Conservation (phyloP, 2,888 invertebrate genomes). For the Auanema freiburgensis region DNA sequence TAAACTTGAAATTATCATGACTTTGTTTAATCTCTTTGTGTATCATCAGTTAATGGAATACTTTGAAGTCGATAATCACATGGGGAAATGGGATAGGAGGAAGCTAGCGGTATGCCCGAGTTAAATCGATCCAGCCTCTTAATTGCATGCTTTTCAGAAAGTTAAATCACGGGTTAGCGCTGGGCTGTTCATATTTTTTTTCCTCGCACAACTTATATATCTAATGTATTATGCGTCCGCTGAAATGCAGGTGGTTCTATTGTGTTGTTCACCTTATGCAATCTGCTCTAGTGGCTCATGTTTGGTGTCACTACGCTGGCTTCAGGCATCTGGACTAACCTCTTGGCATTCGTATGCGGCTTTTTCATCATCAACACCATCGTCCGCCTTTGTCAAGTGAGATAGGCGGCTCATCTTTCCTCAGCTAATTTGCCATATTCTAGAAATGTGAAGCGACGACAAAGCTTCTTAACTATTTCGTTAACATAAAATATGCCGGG, state of each 20-base stretch:
- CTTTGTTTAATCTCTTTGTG: slow-evolving; percentile 40
- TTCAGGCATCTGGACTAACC: slow-evolving; percentile 49
- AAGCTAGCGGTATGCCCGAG: slow-evolving; percentile 23
- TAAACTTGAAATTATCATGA: slow-evolving; percentile 37
- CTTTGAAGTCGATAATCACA: slow-evolving; percentile 22
- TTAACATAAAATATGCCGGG: too few species aligned
- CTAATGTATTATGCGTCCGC: slow-evolving; percentile 43
- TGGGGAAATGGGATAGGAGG: slow-evolving; percentile 14
- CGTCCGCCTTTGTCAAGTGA: slow-evolving; percentile 12
- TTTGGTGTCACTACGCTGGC: slow-evolving; percentile 39
- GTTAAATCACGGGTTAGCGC: slow-evolving; percentile 18
- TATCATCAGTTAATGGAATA: slow-evolving; percentile 39
- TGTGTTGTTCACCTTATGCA: neutral
- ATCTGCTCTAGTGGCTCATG: slow-evolving; percentile 28
- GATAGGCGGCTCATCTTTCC: too few species aligned
- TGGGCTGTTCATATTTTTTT: slow-evolving; percentile 25
- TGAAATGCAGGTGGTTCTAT: slow-evolving; percentile 29
- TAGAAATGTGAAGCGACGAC: neutral
- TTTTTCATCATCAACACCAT: slow-evolving; percentile 40
- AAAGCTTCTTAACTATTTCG: neutral
- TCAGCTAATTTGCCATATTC: neutral
- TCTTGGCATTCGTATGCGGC: slow-evolving; percentile 42
- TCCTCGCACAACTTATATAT: slow-evolving; percentile 40
- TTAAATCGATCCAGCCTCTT: too few species aligned
- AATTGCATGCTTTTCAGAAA: slow-evolving; percentile 9